These are phyloP conservation scores for Pseudomyrmex flavicornis DNA, from an alignment of 1,140 invertebrate species.

Conservation along the genomic window DNA sequence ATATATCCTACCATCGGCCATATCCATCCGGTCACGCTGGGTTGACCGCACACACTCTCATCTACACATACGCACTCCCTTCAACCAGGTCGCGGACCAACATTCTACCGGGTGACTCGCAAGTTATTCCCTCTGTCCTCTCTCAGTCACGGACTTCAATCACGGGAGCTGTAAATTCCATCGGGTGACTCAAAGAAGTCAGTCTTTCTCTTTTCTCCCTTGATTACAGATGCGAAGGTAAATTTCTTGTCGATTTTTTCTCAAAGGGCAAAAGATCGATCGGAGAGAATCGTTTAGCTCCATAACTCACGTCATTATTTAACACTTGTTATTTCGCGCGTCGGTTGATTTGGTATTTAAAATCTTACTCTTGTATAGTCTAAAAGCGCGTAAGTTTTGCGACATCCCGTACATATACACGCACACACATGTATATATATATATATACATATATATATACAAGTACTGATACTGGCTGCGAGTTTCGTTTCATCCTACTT, in stretches of 20 bases:
- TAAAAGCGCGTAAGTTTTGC: neutral
- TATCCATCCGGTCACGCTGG: slow-evolving; percentile 61
- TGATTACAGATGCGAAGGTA: no score
- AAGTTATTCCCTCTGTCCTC: neutral
- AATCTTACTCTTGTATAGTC: neutral
- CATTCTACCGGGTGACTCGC: slow-evolving; percentile 33
- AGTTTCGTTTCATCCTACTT: slow-evolving; percentile 71
- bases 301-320: neutral
- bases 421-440: neutral
- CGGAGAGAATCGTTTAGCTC: neutral
- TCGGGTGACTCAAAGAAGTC: no score
- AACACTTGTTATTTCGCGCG: neutral
- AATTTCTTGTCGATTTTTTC: neutral
- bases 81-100: neutral
- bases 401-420: slow-evolving; percentile 17
- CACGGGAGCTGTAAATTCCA: no score
- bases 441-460: neutral
- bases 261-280: neutral
- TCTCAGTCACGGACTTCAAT: neutral
- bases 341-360: neutral
- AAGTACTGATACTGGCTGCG: slow-evolving; percentile 50
- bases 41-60: slow-evolving; percentile 36
- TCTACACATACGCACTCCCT: neutral
- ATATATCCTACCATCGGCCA: slow-evolving; percentile 62
- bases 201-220: no score